Base-by-base conservation (phyloP, 2,797 vertebrate species). In the Aeoliscus strigatus region DNA sequence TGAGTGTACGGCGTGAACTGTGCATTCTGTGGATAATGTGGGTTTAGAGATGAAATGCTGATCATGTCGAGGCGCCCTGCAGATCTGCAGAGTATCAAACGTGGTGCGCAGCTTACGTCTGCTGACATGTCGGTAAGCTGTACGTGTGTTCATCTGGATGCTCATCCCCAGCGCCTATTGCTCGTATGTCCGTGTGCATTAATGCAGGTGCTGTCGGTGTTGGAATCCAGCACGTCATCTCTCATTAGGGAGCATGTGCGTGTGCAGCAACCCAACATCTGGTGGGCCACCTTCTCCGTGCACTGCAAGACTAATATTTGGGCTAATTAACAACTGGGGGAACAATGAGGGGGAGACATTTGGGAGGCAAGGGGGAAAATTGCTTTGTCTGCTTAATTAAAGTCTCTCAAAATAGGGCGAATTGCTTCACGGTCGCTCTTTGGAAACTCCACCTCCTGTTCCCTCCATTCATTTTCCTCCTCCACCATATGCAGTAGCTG, bases 401-500 rank as follows among this genome's bases (percentile, higher is more conserved):
- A 81, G 73, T 60, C 62, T 69, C 66, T 74, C 54, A 73, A 82
- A 82, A 82, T 71, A 79, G 77, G 75, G 58, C 45, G 25, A 80
- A 59, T 50, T 70, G 70, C 73, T 76, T 50, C n/a, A 35, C 41
- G 51, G 37, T 43, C 73, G n/a, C 56, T 71, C 50, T 60, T 56
- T 53, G 14, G 34, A 57, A 73, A 49, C 66, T 66, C 68, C 76
- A 47, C 73, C 73, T 70, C 73, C 44, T 49, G 59, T 48, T 81
- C 44, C 56, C 56, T 67, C 39, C 39, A 41, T 48, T 69, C 44
- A 9, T 49, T 13, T 51, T 75, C 66, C 59, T 70, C 68, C 71
- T 63, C 48, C 48, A 24, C 78, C 81, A 76, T 77, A 71, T 93
- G 93, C 42, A 91, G 84, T 96, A 84, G 84, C 88, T 68, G 80